Evolutionary conservation across 2,797 vertebrate species (phyloP), one percentile per base, ranked within the genome.

Genomic region (Huso huso): DNA sequence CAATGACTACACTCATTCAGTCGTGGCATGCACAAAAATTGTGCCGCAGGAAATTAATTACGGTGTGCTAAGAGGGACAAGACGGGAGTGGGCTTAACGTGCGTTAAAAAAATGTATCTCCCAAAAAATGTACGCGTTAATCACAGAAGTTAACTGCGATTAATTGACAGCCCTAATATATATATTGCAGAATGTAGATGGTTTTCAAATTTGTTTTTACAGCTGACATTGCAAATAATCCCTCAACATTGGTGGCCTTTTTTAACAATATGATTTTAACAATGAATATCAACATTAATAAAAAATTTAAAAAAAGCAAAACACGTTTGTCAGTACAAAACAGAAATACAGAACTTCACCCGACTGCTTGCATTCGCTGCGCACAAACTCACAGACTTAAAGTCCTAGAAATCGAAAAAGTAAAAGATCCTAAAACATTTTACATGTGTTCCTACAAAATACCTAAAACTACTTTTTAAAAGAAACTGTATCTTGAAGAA

Each of bases 391-490:
- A 79, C 75, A 74, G 65, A 37, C 12, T 75, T 74, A 79, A 77
- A 71, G 63, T 75, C 66, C 73, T 68, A 72, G 73, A 73, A 78
- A 78, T 69, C 66, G 48, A 76, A 77, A 76, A 62, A 68, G 7
- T 68, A 74, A 70, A 37, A 69, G 75, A 73, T 75, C 76, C 71
- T 75, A 66, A 60, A 79, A 67, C 79, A 75, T 10, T 58, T 58
- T 37, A 6, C 68, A 37, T 37, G 23, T 49, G 71, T 61, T 75
- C 72, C 75, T 83, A 77, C 77, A 86, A 76, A 72, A 77, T 74
- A 71, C 70, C 72, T 78, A 82, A 37, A 79, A 70, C 79, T 84
- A 85, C 80, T 75, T 84, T 83, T 85, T 84, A 84, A 82, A 82
- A 84, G 71, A 83, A 80, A 77, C 61, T 77, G 23, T 53, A 77